A percentile compares a stretch with the other conserved stretches of the same genome.
phyloP scores from a whole-genome alignment of 2,113 vertebrate genomes.

The Percina caprodes region DNA sequence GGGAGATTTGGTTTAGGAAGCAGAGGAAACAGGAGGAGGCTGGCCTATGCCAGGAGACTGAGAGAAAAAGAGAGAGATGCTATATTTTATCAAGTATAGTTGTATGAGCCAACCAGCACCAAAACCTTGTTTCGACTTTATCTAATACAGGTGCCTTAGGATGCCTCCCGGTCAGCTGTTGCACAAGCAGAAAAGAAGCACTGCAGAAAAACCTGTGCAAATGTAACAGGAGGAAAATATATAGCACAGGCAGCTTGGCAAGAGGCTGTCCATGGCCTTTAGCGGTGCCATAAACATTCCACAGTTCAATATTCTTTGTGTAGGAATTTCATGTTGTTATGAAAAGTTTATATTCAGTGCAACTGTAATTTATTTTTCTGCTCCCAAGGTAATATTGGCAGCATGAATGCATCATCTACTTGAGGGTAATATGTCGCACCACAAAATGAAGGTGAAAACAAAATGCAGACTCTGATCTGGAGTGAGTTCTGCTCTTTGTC shows the following conservation, averaged over 20 bases:
- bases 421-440: background rate
- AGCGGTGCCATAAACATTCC: constrained; percentile 51
- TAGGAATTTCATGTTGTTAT: constrained; percentile 38
- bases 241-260: constrained; percentile 25
- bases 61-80: constrained; percentile 62
- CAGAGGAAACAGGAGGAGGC: constrained; percentile 55
- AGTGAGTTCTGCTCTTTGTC: background rate
- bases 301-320: constrained; percentile 45
- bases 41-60: constrained; percentile 48
- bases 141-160: constrained; percentile 59
- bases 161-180: constrained; percentile 51
- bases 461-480: constrained; percentile 4
- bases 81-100: constrained; percentile 60
- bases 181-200: constrained; percentile 13
- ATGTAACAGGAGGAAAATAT: constrained; percentile 29
- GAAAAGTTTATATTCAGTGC: constrained; percentile 36
- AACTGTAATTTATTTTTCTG: constrained; percentile 24
- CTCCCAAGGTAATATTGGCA: constrained; percentile 17
- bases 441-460: background rate
- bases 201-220: constrained; percentile 25
- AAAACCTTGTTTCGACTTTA: constrained; percentile 57
- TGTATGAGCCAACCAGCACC: constrained; percentile 48
- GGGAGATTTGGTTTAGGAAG: constrained; percentile 72
- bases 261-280: constrained; percentile 41
- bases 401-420: constrained; percentile 33